A percentile compares a stretch with the other conserved stretches of the same genome.
These are phyloP conservation scores for Iphiclides podalirius DNA, from an alignment of 2,888 invertebrate genomes.

Conservation along the genomic window DNA sequence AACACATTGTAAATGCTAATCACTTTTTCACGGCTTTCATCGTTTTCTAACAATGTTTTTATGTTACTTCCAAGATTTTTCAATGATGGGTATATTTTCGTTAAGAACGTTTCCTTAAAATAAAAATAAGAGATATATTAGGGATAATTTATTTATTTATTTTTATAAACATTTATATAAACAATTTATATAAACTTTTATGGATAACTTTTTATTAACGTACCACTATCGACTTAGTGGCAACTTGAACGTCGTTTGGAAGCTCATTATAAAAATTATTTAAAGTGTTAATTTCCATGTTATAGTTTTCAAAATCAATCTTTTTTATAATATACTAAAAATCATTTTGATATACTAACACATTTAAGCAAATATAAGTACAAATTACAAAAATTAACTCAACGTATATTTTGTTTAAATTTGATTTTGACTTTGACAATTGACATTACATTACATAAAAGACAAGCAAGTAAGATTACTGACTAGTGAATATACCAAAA, in stretches of 20 bases:
- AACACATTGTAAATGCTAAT: slow-evolving; percentile 50
- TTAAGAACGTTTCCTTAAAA: slow-evolving; percentile 16
- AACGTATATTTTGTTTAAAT: no score
- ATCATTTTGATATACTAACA: no score
- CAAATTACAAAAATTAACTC: no score
- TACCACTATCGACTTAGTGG: slow-evolving; percentile 55
- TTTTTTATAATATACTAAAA: no score
- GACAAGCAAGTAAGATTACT: no score
- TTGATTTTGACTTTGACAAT: no score
- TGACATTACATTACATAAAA: no score
- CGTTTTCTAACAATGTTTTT: slow-evolving; percentile 30
- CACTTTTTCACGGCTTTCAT: slow-evolving; percentile 30
- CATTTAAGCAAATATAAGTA: no score
- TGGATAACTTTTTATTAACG: slow-evolving; percentile 8
- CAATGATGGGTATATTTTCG: slow-evolving; percentile 15
- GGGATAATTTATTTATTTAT: no score
- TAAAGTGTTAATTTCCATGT: slow-evolving; percentile 12
- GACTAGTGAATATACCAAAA: no score
- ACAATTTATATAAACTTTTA: slow-evolving; percentile 22
- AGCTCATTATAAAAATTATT: slow-evolving; percentile 9
- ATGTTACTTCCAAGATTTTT: slow-evolving; percentile 42
- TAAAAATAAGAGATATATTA: not conserved
- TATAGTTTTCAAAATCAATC: no score
- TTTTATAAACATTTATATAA: not conserved
- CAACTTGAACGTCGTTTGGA: slow-evolving; percentile 29